Percentiles rank a stretch among this genome's conserved stretches.
Conservation (phyloP, 2,888 invertebrate genomes). For the Odontocerum albicorne region DNA sequence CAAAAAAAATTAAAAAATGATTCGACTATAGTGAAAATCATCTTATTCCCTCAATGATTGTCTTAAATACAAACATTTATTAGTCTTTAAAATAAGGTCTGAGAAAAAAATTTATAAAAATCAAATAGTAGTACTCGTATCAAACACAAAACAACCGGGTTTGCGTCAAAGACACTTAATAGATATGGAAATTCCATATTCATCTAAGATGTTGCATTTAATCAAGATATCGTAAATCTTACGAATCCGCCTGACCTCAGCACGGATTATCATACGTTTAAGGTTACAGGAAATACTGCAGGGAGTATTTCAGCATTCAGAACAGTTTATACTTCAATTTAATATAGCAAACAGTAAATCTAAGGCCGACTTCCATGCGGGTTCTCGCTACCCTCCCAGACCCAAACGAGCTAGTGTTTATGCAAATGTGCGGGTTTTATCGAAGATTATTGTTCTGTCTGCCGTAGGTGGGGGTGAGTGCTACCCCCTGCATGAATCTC, state of each 20-base stretch:
- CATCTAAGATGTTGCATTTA: constrained; percentile 9
- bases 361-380: constrained; percentile 29
- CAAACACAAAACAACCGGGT: background rate
- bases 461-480: constrained; percentile 27
- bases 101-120: too few species aligned
- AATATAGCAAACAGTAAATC: constrained; percentile 28
- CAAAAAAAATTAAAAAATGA: too few species aligned
- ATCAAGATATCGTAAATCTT: background rate
- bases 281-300: constrained; percentile 4
- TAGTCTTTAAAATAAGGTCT: too few species aligned
- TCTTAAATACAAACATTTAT: too few species aligned
- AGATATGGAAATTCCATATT: too few species aligned
- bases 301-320: constrained; percentile 5
- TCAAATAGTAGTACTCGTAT: too few species aligned
- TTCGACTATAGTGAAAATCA: too few species aligned
- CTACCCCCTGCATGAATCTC: constrained; percentile 7
- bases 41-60: too few species aligned
- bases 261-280: constrained; percentile 11
- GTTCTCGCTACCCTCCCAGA: constrained; percentile 15
- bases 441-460: constrained; percentile 59
- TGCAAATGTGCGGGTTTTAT: constrained; percentile 64
- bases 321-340: constrained; percentile 13
- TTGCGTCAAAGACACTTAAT: background rate
- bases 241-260: constrained; percentile 7
- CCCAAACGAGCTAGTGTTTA: constrained; percentile 38